Percentiles rank a stretch among this genome's conserved stretches.
phyloP scores from a whole-genome alignment of 2,888 invertebrate species.

The Andrena bucephala region DNA sequence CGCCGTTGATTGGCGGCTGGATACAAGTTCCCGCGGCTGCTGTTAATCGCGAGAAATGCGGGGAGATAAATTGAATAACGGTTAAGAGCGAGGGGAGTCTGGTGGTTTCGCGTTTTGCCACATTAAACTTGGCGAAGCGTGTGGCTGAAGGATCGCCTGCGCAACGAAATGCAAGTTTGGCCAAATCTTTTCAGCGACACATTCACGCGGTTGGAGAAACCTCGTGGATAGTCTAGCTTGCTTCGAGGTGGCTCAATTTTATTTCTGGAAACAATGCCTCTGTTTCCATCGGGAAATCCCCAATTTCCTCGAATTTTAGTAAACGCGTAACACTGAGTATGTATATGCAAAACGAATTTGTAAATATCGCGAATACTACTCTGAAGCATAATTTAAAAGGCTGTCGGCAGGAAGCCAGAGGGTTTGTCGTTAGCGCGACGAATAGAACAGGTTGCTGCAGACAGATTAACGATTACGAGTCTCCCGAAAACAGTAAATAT shows the following conservation, averaged over 20 bases:
- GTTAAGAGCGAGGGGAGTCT: conserved; percentile 15
- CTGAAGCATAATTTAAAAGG: conserved; percentile 47
- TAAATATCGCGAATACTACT: conserved; percentile 20
- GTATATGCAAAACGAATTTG: conserved; percentile 44
- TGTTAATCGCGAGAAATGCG: conserved; percentile 31
- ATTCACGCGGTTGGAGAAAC: too few relatives aligned
- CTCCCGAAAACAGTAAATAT: conserved; percentile 22
- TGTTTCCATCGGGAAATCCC: neutral
- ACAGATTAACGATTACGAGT: conserved; percentile 27
- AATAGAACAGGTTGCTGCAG: conserved; percentile 41
- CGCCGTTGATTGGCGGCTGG: conserved; percentile 15
- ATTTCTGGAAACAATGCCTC: neutral
- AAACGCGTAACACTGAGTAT: conserved; percentile 1
- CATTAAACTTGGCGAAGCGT: neutral
- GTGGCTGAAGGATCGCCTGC: neutral
- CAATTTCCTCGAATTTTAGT: conserved; percentile 8
- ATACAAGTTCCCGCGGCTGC: neutral
- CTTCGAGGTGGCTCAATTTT: too few relatives aligned
- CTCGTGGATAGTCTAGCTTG: too few relatives aligned
- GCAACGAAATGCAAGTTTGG: neutral
- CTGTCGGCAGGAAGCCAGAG: conserved; percentile 17
- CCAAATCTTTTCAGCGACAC: too few relatives aligned
- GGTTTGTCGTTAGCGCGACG: conserved; percentile 37
- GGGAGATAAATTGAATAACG: conserved; percentile 57
- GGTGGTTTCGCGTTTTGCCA: conserved; percentile 12